phyloP scores from a whole-genome alignment of 2,113 vertebrate species.

The Cercopithecus mona region DNA sequence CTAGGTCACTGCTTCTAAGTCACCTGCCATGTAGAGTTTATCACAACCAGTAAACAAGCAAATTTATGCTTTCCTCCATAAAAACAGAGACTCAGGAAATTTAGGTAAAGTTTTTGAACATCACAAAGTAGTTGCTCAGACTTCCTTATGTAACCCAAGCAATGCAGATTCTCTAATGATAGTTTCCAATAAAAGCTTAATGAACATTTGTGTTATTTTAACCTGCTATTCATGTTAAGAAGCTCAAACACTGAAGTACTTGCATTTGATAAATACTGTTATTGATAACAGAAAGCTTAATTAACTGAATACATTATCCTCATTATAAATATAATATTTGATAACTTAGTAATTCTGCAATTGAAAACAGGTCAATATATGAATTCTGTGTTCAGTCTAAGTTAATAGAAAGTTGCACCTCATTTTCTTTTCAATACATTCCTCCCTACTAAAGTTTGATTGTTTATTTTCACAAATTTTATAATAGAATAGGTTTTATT shows the following conservation, averaged over 20 bases:
- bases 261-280: background rate
- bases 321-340: background rate
- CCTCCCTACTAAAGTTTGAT: background rate
- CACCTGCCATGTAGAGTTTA: background rate
- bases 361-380: background rate
- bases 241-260: background rate
- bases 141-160: background rate
- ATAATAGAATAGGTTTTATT: background rate
- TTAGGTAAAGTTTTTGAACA: background rate
- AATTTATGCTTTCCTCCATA: background rate
- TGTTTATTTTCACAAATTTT: background rate
- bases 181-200: background rate
- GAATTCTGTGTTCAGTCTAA: background rate
- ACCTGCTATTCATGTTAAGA: background rate
- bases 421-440: background rate
- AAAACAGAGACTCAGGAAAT: background rate
- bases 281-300: conserved; percentile 41
- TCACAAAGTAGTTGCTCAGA: background rate
- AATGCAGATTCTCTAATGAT: background rate
- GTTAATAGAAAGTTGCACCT: background rate
- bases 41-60: background rate
- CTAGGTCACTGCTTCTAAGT: background rate
- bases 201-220: background rate
- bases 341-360: background rate
- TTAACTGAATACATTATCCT: conserved; percentile 39